phyloP scores from a whole-genome alignment of 2,797 vertebrate genomes.

The Brotogeris chrysoptera region DNA sequence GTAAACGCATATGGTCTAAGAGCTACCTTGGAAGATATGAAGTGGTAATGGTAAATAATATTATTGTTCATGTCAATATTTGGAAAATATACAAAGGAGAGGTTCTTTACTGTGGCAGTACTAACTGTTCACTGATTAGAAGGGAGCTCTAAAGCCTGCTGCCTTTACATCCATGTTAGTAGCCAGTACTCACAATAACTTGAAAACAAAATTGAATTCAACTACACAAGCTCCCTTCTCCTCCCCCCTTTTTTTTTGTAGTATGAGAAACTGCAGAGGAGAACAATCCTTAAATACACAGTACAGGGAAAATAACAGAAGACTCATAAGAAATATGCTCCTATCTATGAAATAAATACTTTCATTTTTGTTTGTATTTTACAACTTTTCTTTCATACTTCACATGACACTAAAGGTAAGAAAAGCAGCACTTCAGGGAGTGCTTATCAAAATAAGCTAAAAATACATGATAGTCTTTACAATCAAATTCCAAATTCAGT shows the following conservation, averaged over 20 bases:
- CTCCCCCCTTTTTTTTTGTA: background rate
- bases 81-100: background rate
- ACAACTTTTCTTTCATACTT: background rate
- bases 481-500: background rate
- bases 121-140: background rate
- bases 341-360: background rate
- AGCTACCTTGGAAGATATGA: background rate
- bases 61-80: background rate
- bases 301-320: background rate
- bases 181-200: background rate
- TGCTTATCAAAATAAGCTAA: background rate
- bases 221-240: background rate
- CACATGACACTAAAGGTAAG: background rate
- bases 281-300: background rate
- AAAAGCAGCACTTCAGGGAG: background rate
- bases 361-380: background rate
- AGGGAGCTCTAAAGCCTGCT: background rate
- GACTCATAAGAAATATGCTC: background rate
- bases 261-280: background rate
- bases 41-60: background rate
- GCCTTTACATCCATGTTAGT: background rate
- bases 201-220: background rate
- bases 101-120: background rate
- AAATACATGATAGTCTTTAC: background rate
- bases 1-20: background rate